Percentiles rank a stretch among this genome's conserved stretches.
Evolutionary conservation across 2,113 vertebrate genomes (phyloP).

Genomic region (Dicaeum eximium): DNA sequence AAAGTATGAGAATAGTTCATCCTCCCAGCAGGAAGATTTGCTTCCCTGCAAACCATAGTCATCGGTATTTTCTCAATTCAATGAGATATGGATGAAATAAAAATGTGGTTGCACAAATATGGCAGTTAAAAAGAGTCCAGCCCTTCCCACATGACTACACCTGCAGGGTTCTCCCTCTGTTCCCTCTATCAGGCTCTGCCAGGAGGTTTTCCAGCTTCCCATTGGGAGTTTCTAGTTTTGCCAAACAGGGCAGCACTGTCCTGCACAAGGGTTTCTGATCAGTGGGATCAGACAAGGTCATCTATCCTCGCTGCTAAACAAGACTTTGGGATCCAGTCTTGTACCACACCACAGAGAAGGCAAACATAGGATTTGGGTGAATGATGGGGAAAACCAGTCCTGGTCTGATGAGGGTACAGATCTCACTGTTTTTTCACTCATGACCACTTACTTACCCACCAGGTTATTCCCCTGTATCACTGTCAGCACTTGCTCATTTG

Average conservation of each 20-base stretch:
- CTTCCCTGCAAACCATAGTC: background rate
- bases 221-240: background rate
- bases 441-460: background rate
- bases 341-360: background rate
- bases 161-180: background rate
- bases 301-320: background rate
- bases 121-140: background rate
- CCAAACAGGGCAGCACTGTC: background rate
- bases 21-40: conserved; percentile 1
- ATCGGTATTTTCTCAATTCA: background rate
- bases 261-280: background rate
- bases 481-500: background rate
- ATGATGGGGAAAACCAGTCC: background rate
- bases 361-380: background rate
- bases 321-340: background rate
- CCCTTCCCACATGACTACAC: background rate
- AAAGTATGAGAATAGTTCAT: background rate
- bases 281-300: background rate
- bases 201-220: background rate
- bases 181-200: background rate
- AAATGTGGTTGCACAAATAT: background rate
- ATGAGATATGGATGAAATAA: background rate
- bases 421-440: background rate
- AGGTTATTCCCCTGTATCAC: background rate
- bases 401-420: background rate